phyloP scores from a whole-genome alignment of 2,888 invertebrate genomes.

The Tetheella fluctuosa region DNA sequence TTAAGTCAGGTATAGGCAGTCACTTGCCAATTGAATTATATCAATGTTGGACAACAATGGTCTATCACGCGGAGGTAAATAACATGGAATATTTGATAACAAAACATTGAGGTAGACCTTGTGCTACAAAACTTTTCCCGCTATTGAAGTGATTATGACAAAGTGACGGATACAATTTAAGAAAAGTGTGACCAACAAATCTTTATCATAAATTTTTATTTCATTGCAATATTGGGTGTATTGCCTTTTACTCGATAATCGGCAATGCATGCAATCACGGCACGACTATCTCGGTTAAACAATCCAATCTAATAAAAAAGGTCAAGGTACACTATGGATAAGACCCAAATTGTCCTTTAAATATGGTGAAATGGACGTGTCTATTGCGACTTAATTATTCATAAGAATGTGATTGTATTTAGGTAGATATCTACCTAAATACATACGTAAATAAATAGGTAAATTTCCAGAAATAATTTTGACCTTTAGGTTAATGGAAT shows the following conservation, averaged over 20 bases:
- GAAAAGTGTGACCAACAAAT: slow-evolving; percentile 4
- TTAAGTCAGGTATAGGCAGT: neutral
- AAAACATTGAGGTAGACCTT: slow-evolving; percentile 41
- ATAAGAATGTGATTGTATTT: neutral
- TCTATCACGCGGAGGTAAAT: slow-evolving; percentile 17
- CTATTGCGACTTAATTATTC: neutral
- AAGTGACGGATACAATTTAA: slow-evolving; percentile 29
- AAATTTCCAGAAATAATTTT: neutral
- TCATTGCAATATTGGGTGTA: slow-evolving; percentile 25
- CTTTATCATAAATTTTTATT: slow-evolving; percentile 15
- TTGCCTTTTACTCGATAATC: slow-evolving; percentile 15
- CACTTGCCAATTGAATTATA: slow-evolving; percentile 16
- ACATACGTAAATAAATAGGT: too few relatives aligned
- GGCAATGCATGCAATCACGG: slow-evolving; percentile 35
- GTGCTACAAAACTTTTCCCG: slow-evolving; percentile 40
- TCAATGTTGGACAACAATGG: slow-evolving; percentile 13
- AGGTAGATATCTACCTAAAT: too few relatives aligned
- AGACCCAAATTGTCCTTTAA: neutral
- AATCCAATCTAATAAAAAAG: slow-evolving; percentile 25
- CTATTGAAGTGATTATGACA: slow-evolving; percentile 32
- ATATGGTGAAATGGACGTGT: neutral
- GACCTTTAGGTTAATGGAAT: neutral
- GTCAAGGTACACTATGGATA: slow-evolving; percentile 25
- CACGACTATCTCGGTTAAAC: slow-evolving; percentile 22
- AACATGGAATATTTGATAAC: slow-evolving; percentile 27